Percentiles rank a stretch among this genome's conserved stretches.
Evolutionary conservation across 2,797 vertebrate species (phyloP).

Genomic region (Telmatherina bonti): DNA sequence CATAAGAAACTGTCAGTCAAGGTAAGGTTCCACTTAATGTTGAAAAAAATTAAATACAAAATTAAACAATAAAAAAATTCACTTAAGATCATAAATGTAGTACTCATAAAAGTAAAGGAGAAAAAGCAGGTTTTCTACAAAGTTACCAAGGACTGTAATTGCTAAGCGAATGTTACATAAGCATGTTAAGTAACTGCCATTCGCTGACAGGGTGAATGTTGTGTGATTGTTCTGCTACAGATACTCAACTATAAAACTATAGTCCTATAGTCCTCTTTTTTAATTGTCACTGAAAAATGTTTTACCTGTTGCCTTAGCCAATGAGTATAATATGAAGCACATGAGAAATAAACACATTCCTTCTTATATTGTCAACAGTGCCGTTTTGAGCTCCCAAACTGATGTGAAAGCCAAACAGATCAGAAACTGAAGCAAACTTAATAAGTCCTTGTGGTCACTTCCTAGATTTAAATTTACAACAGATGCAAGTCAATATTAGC

Average conservation of each 20-base stretch:
- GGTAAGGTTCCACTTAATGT: background rate
- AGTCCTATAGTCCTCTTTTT: background rate
- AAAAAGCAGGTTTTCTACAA: slow-evolving; percentile 12
- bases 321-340: background rate
- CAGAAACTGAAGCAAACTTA: slow-evolving; percentile 4
- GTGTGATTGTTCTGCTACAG: slow-evolving; percentile 16
- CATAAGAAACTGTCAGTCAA: background rate
- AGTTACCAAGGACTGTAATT: slow-evolving; percentile 38
- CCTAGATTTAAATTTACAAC: background rate
- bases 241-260: slow-evolving; percentile 11
- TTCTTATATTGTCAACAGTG: background rate
- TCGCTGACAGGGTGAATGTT: slow-evolving; percentile 29
- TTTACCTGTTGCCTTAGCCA: slow-evolving; percentile 3
- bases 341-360: background rate
- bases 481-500: background rate
- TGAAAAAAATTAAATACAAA: background rate
- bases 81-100: background rate
- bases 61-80: background rate
- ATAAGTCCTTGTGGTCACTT: no score
- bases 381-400: background rate
- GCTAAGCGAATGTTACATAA: slow-evolving; percentile 51
- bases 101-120: background rate
- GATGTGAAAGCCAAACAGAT: background rate
- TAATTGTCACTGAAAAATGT: background rate
- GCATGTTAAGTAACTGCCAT: slow-evolving; percentile 56